These are phyloP conservation scores for Actinia tenebrosa DNA, from an alignment of 64 coral and sea anemone species.

Conservation along the genomic window DNA sequence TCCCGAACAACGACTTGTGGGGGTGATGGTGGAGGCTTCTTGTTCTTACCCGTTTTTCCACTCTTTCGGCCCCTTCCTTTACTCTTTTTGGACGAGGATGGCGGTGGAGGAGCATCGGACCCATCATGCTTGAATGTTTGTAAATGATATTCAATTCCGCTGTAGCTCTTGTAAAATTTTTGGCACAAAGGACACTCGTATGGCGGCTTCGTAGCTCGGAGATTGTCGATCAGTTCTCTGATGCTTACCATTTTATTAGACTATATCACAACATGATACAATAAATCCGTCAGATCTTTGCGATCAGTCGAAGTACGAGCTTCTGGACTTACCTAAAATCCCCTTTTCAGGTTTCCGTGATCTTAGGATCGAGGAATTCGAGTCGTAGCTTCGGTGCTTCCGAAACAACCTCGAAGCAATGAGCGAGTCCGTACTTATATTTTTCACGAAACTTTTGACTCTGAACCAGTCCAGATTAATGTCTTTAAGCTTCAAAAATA, in stretches of 20 bases:
- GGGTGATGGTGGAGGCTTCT: slow-evolving; percentile 77
- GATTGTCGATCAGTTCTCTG: slow-evolving; percentile 88
- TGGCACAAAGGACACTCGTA: slow-evolving; percentile 99
- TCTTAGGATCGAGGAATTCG: background rate
- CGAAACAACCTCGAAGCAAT: slow-evolving; percentile 1
- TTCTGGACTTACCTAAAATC: slow-evolving; percentile 8
- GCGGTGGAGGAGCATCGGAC: slow-evolving; percentile 57
- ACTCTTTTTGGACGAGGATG: slow-evolving; percentile 72
- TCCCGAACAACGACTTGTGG: slow-evolving; percentile 78
- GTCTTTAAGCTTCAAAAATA: background rate
- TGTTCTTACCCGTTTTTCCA: slow-evolving; percentile 76
- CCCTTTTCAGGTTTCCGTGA: slow-evolving; percentile 20
- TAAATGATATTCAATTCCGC: slow-evolving; percentile 99
- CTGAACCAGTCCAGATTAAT: background rate
- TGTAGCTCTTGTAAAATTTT: slow-evolving; percentile 99
- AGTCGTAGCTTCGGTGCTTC: slow-evolving; percentile 6
- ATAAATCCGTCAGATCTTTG: slow-evolving; percentile 12
- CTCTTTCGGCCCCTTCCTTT: slow-evolving; percentile 77
- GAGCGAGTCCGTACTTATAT: background rate
- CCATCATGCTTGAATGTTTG: slow-evolving; percentile 95
- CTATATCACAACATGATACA: slow-evolving; percentile 61
- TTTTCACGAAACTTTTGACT: background rate
- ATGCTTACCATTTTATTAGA: slow-evolving; percentile 74
- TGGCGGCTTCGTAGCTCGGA: slow-evolving; percentile 87
- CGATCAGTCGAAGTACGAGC: background rate